phyloP scores from a whole-genome alignment of 2,797 vertebrate species.

The Liasis olivaceus region DNA sequence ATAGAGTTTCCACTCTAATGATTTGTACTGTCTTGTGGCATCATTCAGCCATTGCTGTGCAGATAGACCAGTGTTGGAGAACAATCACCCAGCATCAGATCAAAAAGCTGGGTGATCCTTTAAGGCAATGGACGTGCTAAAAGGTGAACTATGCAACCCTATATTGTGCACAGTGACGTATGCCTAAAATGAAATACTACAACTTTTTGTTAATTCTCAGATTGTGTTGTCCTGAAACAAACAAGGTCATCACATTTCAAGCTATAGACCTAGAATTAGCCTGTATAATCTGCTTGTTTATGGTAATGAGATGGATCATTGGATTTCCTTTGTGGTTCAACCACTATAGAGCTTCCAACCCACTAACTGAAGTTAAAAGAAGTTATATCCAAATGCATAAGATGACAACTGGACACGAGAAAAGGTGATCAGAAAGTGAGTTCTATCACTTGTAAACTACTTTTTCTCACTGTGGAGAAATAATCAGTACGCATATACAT shows the following conservation, averaged over 20 bases:
- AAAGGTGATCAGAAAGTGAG: background rate
- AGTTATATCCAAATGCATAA: background rate
- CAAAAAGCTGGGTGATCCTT: background rate
- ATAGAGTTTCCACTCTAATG: background rate
- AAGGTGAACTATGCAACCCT: background rate
- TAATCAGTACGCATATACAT: background rate
- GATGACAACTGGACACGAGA: no score
- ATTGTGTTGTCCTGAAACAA: background rate
- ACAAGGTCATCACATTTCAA: background rate
- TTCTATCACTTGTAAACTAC: background rate
- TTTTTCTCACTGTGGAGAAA: background rate
- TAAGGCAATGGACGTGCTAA: background rate
- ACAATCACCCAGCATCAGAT: background rate
- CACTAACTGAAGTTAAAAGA: background rate
- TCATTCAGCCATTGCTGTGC: background rate
- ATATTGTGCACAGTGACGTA: background rate
- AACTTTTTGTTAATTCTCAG: background rate
- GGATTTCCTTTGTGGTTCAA: background rate
- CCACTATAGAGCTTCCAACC: background rate
- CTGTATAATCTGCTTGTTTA: background rate
- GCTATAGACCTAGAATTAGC: background rate
- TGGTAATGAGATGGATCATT: background rate
- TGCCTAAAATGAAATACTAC: background rate
- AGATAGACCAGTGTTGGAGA: background rate
- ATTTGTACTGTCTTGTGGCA: background rate